Conservation (phyloP, 2,113 vertebrate species). For the Heterocephalus glaber region DNA sequence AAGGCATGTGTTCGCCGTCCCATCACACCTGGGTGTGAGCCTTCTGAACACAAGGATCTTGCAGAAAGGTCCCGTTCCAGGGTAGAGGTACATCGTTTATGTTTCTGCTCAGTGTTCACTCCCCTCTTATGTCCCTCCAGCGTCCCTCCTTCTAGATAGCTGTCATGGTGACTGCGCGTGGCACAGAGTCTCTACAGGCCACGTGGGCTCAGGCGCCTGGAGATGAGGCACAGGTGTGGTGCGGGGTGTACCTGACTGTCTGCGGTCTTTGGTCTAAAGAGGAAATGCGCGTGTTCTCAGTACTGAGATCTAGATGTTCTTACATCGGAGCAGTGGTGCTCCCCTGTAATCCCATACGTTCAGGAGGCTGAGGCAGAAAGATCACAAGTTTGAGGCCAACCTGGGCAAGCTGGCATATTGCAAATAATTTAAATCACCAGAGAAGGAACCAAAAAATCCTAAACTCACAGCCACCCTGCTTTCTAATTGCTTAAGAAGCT, state of each 20-base stretch:
- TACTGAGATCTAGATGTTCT: too few species aligned
- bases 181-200: not conserved
- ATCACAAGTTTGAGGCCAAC: not conserved
- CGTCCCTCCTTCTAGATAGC: not conserved
- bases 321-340: too few species aligned
- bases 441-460: not conserved
- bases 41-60: not conserved
- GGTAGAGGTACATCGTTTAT: not conserved
- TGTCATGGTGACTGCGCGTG: not conserved
- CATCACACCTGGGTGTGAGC: not conserved
- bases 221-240: not conserved
- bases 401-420: not conserved
- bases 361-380: not conserved
- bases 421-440: not conserved
- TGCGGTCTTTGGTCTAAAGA: not conserved
- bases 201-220: not conserved
- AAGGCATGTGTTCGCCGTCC: not conserved
- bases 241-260: not conserved
- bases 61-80: not conserved
- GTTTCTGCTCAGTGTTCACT: not conserved
- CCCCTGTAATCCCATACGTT: not conserved
- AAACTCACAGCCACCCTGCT: not conserved
- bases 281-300: not conserved
- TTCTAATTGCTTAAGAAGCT: not conserved
- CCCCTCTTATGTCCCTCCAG: not conserved